Evolutionary conservation across 2,113 vertebrate species (phyloP).

Genomic region (Passer domesticus): DNA sequence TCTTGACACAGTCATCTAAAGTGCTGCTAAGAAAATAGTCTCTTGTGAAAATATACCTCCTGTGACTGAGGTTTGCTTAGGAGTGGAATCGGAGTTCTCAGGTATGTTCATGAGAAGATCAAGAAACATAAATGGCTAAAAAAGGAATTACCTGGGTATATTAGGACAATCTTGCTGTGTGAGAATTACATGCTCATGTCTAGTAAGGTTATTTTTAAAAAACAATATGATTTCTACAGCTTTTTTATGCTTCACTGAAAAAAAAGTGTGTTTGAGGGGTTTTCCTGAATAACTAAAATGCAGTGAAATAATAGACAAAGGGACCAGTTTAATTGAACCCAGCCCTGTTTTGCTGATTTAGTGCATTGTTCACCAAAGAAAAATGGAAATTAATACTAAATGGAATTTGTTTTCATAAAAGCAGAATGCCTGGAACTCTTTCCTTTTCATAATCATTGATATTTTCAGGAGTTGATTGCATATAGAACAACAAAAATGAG

Average conservation of each 20-base stretch:
- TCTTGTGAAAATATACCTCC: neutral
- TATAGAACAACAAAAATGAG: neutral
- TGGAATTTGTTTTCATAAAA: neutral
- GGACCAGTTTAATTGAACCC: neutral
- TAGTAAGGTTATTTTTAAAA: neutral
- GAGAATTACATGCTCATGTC: neutral
- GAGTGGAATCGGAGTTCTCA: slow-evolving; percentile 22
- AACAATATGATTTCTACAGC: neutral
- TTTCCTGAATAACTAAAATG: neutral
- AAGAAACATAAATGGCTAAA: neutral
- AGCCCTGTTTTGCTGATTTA: neutral
- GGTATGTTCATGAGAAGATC: neutral
- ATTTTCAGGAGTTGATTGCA: neutral
- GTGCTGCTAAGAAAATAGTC: slow-evolving; percentile 13
- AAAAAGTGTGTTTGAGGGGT: neutral
- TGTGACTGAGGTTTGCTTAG: slow-evolving; percentile 19
- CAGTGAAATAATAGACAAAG: neutral
- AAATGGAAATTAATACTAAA: neutral
- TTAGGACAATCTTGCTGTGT: neutral
- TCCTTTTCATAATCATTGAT: neutral
- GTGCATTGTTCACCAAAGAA: neutral
- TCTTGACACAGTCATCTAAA: slow-evolving; percentile 37
- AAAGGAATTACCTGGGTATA: neutral
- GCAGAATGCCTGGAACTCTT: neutral
- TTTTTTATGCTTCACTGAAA: neutral